These are phyloP conservation scores for Ephydatia muelleri DNA, from an alignment of 37 sponge, comb jelly and placozoan genomes.

Conservation along the genomic window DNA sequence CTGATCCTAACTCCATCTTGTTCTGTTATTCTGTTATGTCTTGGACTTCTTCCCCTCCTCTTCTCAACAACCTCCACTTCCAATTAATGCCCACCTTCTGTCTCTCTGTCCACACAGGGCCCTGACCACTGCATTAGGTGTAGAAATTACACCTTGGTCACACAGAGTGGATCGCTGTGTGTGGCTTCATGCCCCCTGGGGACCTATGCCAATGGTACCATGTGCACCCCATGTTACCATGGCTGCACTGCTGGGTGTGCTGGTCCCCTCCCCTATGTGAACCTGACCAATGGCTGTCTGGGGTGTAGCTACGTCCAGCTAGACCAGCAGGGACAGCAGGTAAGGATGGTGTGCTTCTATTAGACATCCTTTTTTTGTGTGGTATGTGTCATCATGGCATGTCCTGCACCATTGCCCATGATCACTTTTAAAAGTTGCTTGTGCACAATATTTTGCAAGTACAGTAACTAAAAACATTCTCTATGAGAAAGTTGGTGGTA, in stretches of 20 bases:
- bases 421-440: too few species aligned
- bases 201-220: slow-evolving; percentile 3
- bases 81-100: slow-evolving; percentile 7
- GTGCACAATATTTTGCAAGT: too few species aligned
- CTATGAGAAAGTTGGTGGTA: too few species aligned
- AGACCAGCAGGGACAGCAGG: slow-evolving; percentile 37
- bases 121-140: not conserved
- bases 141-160: not conserved
- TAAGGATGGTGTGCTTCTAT: not conserved
- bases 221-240: not conserved
- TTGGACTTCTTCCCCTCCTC: not conserved
- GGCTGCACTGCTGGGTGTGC: slow-evolving; percentile 71
- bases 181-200: not conserved
- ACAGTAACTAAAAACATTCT: too few species aligned
- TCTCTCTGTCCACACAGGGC: not conserved
- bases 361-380: too few species aligned
- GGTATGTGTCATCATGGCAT: too few species aligned
- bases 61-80: not conserved
- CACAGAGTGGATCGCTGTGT: not conserved
- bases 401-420: too few species aligned
- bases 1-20: not conserved
- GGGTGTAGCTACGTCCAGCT: slow-evolving; percentile 43
- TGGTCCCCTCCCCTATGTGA: slow-evolving; percentile 60
- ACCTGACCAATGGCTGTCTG: slow-evolving; percentile 56
- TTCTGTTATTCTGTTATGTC: not conserved